Evolutionary conservation across 2,888 invertebrate genomes (phyloP), one percentile per base, ranked within the genome.

Genomic region (Marronus borbonicus): DNA sequence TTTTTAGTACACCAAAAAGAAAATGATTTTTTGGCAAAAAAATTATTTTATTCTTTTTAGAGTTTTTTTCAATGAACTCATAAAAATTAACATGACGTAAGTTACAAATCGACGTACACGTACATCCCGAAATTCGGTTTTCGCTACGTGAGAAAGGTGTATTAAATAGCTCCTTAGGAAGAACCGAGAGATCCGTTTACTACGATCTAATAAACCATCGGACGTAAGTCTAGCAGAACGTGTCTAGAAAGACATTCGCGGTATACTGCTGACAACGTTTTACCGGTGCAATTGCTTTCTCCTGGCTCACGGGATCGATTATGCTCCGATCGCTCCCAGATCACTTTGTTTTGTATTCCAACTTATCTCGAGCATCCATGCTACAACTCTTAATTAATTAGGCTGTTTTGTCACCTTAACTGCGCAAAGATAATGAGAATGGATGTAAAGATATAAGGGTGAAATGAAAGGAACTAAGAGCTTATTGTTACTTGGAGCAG

Each of bases 341-440:
- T 64, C 17, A 28, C 36, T 64, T 64, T 64, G 64, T 17, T 64
- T 64, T 64, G 64, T 17, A 39, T 39, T 28, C n/a, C n/a, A n/a
- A 64, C 31, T 64, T 64, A 64, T 64, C 64, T 31, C 64, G 64
- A 36, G 60, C 5, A 64, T 36, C 17, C 7, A 39, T 14, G 39
- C 64, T 36, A 64, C 39, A 64, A 36, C 64, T 28, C 31, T 64
- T 64, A 64, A 64, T 64, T 64, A 64, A 64, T 64, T 39, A n/a
- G 17, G 36, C 39, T 64, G 36, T 36, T 64, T 64, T 64, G 8
- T 28, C 17, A 64, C n/a, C 8, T 64, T 36, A 31, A 17, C 17
- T 39, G 64, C 14, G 31, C 17, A 7, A 7, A 10, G 12, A 64
- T 12, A 44, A 44, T 44, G 8, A 2, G 44, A 44, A 44, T 44